Evolutionary conservation across 1,140 invertebrate genomes (phyloP), one percentile per base, ranked within the genome.

Genomic region (Chironomus striatipennis): DNA sequence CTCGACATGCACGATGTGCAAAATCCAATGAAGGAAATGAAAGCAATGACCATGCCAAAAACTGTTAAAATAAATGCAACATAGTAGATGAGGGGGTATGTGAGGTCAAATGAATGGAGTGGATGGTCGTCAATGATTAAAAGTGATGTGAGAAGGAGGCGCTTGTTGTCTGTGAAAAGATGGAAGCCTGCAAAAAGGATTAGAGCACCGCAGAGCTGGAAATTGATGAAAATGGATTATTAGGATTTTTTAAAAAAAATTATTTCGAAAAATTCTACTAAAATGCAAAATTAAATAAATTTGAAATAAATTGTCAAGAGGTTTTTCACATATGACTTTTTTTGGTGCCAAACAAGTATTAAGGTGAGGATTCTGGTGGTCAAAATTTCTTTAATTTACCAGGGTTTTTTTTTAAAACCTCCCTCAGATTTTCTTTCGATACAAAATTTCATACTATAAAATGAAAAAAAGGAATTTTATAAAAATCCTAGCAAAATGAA

Each of bases 1-100:
- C 88, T 91, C 77, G 90, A 86, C 75, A 90, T 82, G 79, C 91
- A 92, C 8, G 89, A 89, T 1, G 90, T 90, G 89, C 91, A 93
- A 78, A 90, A 93, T 42, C 92, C 92, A 7, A 93, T 79, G 43
- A 93, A 85, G 2, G 89, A 87, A 5, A 87, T 86, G 5, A 87
- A 81, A 34, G 89, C 87, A 42, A 91, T 86, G 18, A 87, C 79
- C 47, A 92, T 84, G 17, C 91, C 92, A 0, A 89, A 80, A 0
- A 84, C 83, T 17, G 90, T 84, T 24, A 91, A 78, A 2, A 85
- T 88, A 15, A 93, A 83, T 0, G 90, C 86, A 0, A 90, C 82
- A 77, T 93, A 93, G 79, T 92, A 91, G 75, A 92, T 88, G 9
- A 91, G 83, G 0, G 91, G 90, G 75, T 93, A 88, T 57, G 81